Percentiles rank a stretch among this genome's conserved stretches.
Conservation (phyloP, 2,888 invertebrate species). For the Netelia inedita region DNA sequence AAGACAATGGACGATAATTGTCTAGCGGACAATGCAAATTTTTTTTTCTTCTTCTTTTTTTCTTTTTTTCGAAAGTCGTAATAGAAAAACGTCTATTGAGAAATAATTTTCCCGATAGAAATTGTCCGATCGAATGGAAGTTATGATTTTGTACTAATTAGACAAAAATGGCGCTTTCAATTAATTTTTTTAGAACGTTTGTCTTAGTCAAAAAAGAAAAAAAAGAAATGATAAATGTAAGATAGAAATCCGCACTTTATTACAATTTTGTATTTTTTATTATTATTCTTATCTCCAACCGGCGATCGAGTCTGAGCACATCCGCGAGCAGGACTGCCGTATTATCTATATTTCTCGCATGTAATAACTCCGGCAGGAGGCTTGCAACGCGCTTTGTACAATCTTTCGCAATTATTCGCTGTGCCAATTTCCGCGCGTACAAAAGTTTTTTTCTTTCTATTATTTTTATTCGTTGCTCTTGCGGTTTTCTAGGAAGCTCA, state of each 20-base stretch:
- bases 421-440: constrained; percentile 16
- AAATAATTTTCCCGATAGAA: too few species aligned
- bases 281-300: constrained; percentile 33
- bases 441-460: constrained; percentile 3
- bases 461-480: background rate
- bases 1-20: too few species aligned
- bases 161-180: too few species aligned
- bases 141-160: too few species aligned
- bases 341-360: constrained; percentile 29
- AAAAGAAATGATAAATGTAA: background rate
- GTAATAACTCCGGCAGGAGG: constrained; percentile 38
- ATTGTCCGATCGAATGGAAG: too few species aligned
- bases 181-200: too few species aligned
- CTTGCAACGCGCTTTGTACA: constrained; percentile 30
- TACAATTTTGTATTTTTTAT: constrained; percentile 5
- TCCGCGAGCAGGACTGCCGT: constrained; percentile 32
- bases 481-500: constrained; percentile 2
- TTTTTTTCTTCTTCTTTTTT: background rate
- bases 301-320: constrained; percentile 41
- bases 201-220: background rate
- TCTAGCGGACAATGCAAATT: too few species aligned
- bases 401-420: constrained; percentile 41
- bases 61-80: constrained; percentile 2
- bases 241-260: background rate
- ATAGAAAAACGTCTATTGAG: too few species aligned